Conservation (phyloP, 2,888 invertebrate species). For the Gortyna flavago region DNA sequence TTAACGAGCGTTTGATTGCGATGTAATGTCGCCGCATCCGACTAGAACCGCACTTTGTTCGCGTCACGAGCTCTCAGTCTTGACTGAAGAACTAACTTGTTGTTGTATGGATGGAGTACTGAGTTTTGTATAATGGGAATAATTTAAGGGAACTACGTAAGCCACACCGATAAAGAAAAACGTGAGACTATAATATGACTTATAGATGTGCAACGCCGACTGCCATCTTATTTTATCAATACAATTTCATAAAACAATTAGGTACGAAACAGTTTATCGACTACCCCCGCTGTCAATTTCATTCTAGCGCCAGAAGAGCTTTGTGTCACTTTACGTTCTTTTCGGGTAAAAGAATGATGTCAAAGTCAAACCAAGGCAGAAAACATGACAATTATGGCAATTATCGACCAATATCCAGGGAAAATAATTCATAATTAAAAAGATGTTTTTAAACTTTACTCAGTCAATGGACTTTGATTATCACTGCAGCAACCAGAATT, state of each 20-base stretch:
- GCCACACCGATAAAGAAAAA: neutral
- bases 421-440: neutral
- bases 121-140: conserved; percentile 39
- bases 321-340: too few relatives aligned
- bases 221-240: neutral
- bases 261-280: neutral
- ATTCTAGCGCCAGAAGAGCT: neutral
- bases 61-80: conserved; percentile 41
- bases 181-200: neutral
- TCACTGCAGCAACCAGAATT: neutral
- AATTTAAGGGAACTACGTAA: conserved; percentile 18
- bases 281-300: too few relatives aligned
- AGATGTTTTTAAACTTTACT: neutral
- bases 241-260: neutral
- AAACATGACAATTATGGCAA: neutral
- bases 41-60: conserved; percentile 59
- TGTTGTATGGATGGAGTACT: conserved; percentile 24
- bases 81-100: conserved; percentile 32
- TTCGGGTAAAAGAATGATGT: neutral
- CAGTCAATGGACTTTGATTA: neutral
- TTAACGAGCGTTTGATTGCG: conserved; percentile 82
- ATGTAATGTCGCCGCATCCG: conserved; percentile 73
- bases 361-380: neutral
- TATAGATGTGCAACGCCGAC: neutral
- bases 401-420: neutral